Base-by-base conservation (phyloP, 2,797 vertebrate species). In the Tadarida brasiliensis region DNA sequence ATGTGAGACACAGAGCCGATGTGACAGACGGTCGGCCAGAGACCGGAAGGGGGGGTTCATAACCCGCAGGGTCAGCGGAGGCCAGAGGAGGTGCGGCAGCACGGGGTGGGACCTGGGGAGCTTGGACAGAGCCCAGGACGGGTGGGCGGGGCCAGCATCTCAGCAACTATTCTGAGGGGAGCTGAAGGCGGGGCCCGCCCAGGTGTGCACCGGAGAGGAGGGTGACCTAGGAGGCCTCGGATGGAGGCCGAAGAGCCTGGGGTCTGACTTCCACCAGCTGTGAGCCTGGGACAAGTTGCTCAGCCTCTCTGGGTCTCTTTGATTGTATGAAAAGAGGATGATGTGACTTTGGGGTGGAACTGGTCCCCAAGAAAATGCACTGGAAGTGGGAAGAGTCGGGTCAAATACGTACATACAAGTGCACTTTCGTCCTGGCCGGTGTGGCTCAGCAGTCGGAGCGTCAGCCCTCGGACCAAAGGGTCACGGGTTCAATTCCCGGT, bases 1-100 rank as follows among this genome's bases (percentile, higher is more conserved):
- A 97, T 7, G 65, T 33, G 94, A 78, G 97, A 97, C 0, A 28
- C 39, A 90, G 24, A 97, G 47, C 39, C 3, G 15, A 93, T 93
- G 74, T 96, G 97, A 97, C 95, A 74, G 85, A n/a, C 2, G 7
- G 20, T 56, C 19, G 76, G 94, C 87, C 7, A 12, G 68, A 67
- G 85, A 74, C 20, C 1, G 49, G 77, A 14, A 59, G 94, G 59
- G 73, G 82, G 63, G 11, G 30, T 87, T 65, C 24, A 2, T 47
- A 39, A 81, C 67, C 54, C 24, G 2, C 2, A 7, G 51, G 15
- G 67, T 24, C 82, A n/a, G 22, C 9, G 22, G 26, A 47, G 44
- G 71, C 73, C 33, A 19, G 10, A 67, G 76, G 26, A 47, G 15
- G 28, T 11, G 28, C n/a, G 28, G 63, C 30, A 56, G 49, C 1